Conservation (phyloP, 1,140 invertebrate genomes). For the Mizuhopecten yessoensis region DNA sequence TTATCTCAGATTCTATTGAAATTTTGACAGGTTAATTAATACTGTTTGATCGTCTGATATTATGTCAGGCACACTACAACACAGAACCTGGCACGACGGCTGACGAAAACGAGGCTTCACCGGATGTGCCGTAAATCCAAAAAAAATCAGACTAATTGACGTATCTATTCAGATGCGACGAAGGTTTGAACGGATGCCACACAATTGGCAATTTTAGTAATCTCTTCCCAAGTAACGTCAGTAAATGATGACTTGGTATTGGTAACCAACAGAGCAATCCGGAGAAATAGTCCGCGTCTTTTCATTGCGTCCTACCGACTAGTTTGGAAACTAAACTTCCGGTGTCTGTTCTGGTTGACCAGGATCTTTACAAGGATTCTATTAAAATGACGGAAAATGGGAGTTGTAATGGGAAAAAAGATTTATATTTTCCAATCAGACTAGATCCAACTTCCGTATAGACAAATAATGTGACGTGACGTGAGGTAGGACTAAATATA, state of each 20-base stretch:
- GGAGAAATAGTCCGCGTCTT: background rate
- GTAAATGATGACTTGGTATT: background rate
- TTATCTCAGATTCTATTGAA: background rate
- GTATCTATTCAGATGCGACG: background rate
- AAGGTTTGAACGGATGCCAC: background rate
- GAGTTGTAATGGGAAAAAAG: background rate
- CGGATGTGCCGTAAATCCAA: background rate
- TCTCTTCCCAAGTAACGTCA: background rate
- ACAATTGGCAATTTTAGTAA: background rate
- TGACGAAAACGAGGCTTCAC: background rate
- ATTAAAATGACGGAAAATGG: background rate
- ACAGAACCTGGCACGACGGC: background rate
- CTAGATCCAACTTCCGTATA: background rate
- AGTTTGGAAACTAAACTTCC: conserved; percentile 14
- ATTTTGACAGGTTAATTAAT: background rate
- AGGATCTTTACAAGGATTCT: background rate
- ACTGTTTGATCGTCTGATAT: conserved; percentile 1
- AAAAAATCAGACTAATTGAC: background rate
- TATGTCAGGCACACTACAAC: background rate
- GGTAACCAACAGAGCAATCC: background rate
- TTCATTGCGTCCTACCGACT: background rate
- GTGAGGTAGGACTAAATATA: too few species aligned
- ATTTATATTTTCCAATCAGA: background rate
- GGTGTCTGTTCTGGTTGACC: conserved; percentile 1
- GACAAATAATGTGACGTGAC: too few species aligned